Conservation (phyloP, 2,888 invertebrate genomes). For the Drosophila pseudotalamancana region DNA sequence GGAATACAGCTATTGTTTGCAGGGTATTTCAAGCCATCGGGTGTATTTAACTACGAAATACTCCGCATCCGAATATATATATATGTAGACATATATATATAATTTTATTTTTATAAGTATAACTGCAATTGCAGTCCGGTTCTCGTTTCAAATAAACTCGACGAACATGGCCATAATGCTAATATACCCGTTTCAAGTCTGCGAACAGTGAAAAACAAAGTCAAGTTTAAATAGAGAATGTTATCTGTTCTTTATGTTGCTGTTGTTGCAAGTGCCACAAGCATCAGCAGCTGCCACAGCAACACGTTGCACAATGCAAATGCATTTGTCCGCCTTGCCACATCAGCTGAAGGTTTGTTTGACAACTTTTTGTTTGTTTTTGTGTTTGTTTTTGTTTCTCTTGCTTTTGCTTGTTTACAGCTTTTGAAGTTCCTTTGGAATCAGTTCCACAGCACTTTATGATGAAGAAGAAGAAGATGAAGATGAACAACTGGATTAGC, state of each 20-base stretch:
- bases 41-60: too few species aligned
- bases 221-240: slow-evolving; percentile 24
- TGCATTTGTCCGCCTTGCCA: slow-evolving; percentile 28
- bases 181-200: too few species aligned
- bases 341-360: slow-evolving; percentile 21
- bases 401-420: background rate
- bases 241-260: slow-evolving; percentile 17
- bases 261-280: background rate
- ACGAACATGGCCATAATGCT: too few species aligned
- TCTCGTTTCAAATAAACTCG: too few species aligned
- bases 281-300: slow-evolving; percentile 3
- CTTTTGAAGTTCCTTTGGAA: background rate
- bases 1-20: too few species aligned
- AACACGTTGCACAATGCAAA: slow-evolving; percentile 9
- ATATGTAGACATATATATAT: too few species aligned
- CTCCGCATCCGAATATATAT: too few species aligned
- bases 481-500: slow-evolving; percentile 1
- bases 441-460: slow-evolving; percentile 5
- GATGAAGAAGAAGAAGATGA: slow-evolving; percentile 3
- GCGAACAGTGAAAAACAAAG: background rate
- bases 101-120: too few species aligned
- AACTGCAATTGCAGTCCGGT: too few species aligned
- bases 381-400: too few species aligned
- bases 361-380: background rate
- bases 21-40: too few species aligned